Base-by-base conservation (phyloP, 2,888 invertebrate species). In the Parnassius glacialis region DNA sequence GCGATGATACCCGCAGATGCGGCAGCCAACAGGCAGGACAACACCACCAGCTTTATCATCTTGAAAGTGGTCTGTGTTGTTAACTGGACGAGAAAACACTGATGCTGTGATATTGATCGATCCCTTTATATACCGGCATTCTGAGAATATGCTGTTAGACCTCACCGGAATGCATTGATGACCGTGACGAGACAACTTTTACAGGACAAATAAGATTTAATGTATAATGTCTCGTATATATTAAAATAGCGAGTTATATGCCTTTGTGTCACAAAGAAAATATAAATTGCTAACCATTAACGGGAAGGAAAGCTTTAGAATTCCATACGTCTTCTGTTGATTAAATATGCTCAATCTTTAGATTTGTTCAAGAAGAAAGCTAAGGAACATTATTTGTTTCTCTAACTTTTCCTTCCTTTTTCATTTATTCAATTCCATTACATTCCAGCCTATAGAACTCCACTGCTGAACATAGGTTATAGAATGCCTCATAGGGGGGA, bases 1-100 rank as follows among this genome's bases (percentile, higher is more conserved):
- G 79, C 67, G 54, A 66, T 53, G 68, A 73, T 70, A 5, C 73
- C 72, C 44, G 93, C 93, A 65, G 90, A 86, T 70, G 89, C 93
- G 70, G 93, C 85, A 69, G 93, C 93, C 82, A 94, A 71, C 73
- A 94, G 79, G 85, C 93, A 93, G 77, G 92, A 93, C 89, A 94
- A 93, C 84, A 93, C 93, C 92, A 93, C 92, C 92, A 92, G 83
- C 79, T 90, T 90, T 81, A 90, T 78, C 92, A 92, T 92, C 69
- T 74, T 88, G 81, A 72, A 67, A 79, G 77, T 83, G 88, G 89
- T 91, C 90, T 90, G 90, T 90, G 87, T 86, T 86, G 83, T 61
- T 75, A 69, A 74, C 71, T 78, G 71, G 56, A 71, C 70, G 75
- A 70, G 74, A 67, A 71, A 79, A 82, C 76, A 89, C 88, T 89